Conservation (phyloP, 2,888 invertebrate species). For the Eurytoma adleriae region DNA sequence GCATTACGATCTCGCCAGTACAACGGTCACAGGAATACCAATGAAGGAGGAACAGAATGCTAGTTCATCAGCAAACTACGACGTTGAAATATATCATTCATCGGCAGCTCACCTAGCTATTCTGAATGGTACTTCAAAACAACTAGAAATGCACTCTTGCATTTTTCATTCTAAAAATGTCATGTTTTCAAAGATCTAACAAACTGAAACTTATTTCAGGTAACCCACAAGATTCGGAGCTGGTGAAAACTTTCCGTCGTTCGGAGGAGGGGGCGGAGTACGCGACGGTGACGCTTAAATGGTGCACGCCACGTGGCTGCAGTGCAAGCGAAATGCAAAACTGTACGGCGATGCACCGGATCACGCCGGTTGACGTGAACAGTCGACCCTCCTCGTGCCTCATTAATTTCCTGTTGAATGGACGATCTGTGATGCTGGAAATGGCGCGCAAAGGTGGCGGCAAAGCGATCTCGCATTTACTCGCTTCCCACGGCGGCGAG, state of each 20-base stretch:
- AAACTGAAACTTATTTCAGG: constrained; percentile 62
- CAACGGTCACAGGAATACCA: constrained; percentile 98
- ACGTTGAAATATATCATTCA: constrained; percentile 97
- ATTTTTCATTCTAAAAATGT: not conserved
- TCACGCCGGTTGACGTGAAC: constrained; percentile 97
- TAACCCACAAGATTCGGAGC: constrained; percentile 81
- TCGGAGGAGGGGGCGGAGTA: constrained; percentile 84
- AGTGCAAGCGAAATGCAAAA: constrained; percentile 88
- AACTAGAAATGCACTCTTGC: not conserved
- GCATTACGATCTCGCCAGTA: constrained; percentile 95
- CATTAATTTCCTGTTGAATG: constrained; percentile 97
- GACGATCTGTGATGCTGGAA: constrained; percentile 94
- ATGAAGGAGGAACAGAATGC: constrained; percentile 99
- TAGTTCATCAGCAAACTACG: constrained; percentile 98
- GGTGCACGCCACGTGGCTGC: constrained; percentile 97
- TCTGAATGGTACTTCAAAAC: constrained; percentile 77
- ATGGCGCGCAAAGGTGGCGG: constrained; percentile 91
- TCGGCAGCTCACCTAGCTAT: constrained; percentile 90
- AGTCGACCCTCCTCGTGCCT: constrained; percentile 97
- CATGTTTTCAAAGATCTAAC: constrained; percentile 3
- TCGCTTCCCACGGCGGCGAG: constrained; percentile 96
- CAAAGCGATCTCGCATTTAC: constrained; percentile 93
- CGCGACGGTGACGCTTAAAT: constrained; percentile 92
- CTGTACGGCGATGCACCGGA: constrained; percentile 90
- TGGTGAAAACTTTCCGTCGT: constrained; percentile 81